Evolutionary conservation across 2,797 vertebrate genomes (phyloP).

Genomic region (Pampus argenteus): DNA sequence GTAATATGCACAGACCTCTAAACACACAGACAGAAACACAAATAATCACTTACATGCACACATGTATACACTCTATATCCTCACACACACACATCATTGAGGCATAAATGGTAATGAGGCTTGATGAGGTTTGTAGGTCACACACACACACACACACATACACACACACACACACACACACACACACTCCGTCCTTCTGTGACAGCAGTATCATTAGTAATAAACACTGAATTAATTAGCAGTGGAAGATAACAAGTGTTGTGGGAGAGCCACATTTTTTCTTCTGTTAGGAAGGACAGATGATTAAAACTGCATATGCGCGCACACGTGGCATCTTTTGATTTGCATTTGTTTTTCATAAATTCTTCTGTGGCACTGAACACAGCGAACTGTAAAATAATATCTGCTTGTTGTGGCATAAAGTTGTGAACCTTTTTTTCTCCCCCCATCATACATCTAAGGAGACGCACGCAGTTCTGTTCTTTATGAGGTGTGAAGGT

Average conservation of each 20-base stretch:
- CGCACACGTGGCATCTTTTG: too few relatives aligned
- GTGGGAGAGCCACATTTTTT: slow-evolving; percentile 31
- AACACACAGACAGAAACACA: background rate
- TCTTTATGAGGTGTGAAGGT: slow-evolving; percentile 59
- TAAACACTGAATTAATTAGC: slow-evolving; percentile 54
- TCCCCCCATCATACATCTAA: too few relatives aligned
- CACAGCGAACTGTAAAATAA: slow-evolving; percentile 16
- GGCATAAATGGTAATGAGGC: slow-evolving; percentile 52
- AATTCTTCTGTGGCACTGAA: slow-evolving; percentile 20
- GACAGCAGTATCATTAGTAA: slow-evolving; percentile 49
- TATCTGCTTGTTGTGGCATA: slow-evolving; percentile 15
- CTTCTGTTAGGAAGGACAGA: slow-evolving; percentile 23
- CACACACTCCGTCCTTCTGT: slow-evolving; percentile 30
- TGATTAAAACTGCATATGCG: slow-evolving; percentile 49
- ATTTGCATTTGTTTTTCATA: slow-evolving; percentile 47
- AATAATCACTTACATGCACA: background rate
- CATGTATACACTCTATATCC: background rate
- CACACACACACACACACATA: slow-evolving; percentile 12
- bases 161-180: slow-evolving; percentile 16
- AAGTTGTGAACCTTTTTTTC: background rate
- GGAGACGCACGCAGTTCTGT: slow-evolving; percentile 6
- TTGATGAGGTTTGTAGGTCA: slow-evolving; percentile 59
- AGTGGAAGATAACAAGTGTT: slow-evolving; percentile 50
- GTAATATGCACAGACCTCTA: background rate
- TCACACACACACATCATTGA: slow-evolving; percentile 18